Percentiles rank a stretch among this genome's conserved stretches.
Evolutionary conservation across 2,888 invertebrate genomes (phyloP).

Genomic region (Rhimphoctona megacephalus): DNA sequence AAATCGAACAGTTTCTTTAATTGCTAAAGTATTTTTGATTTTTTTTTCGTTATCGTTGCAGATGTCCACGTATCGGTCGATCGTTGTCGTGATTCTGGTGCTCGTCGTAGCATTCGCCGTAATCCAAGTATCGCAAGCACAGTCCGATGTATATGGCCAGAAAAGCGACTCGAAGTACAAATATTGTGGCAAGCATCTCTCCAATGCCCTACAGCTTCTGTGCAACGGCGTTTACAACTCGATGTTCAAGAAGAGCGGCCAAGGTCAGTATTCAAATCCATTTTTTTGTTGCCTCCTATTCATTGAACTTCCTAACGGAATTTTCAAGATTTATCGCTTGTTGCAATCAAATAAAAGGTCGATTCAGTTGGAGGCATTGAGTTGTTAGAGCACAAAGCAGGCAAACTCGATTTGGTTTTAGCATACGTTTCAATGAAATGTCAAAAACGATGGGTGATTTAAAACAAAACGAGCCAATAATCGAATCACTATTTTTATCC

Average conservation of each 20-base stretch:
- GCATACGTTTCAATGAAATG: too few species aligned
- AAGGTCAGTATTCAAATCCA: conserved; percentile 74
- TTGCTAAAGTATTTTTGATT: not conserved
- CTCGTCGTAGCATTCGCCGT: conserved; percentile 75
- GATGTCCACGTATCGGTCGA: conserved; percentile 80
- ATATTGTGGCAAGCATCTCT: conserved; percentile 83
- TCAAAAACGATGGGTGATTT: too few species aligned
- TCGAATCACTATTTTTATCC: too few species aligned
- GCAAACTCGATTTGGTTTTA: too few species aligned
- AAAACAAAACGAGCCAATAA: too few species aligned
- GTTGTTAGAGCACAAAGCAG: too few species aligned
- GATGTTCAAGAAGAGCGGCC: conserved; percentile 81
- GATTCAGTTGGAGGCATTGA: not conserved
- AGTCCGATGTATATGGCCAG: conserved; percentile 73
- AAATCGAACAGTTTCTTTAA: not conserved
- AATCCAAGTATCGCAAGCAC: conserved; percentile 74
- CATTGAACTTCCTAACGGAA: not conserved
- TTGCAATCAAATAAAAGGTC: not conserved
- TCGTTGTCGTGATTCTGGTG: conserved; percentile 76
- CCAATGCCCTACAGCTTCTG: conserved; percentile 81
- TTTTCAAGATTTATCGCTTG: not conserved
- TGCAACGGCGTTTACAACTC: conserved; percentile 83
- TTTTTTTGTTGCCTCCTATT: not conserved
- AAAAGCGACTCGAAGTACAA: conserved; percentile 73
- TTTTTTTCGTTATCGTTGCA: conserved; percentile 71